Percentiles rank a stretch among this genome's conserved stretches.
phyloP scores from a whole-genome alignment of 2,888 invertebrate genomes.

The Phasia obesa region DNA sequence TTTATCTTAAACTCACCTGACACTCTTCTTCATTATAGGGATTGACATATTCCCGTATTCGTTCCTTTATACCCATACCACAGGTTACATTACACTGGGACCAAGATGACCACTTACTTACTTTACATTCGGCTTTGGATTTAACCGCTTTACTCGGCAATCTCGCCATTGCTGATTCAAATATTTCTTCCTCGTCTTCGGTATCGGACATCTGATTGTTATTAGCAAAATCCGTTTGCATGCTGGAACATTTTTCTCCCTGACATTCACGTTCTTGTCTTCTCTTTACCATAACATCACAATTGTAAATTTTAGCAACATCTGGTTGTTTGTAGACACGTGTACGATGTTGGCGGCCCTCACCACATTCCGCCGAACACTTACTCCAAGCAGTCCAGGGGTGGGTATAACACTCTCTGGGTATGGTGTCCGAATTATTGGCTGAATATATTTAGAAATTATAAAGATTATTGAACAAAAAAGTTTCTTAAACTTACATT shows the following conservation, averaged over 20 bases:
- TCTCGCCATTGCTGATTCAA: constrained; percentile 23
- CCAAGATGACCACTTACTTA: constrained; percentile 90
- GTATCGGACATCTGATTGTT: background rate
- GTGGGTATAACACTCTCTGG: constrained; percentile 80
- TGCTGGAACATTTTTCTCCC: constrained; percentile 75
- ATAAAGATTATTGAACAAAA: background rate
- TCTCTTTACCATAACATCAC: constrained; percentile 72
- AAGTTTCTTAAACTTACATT: constrained; percentile 74
- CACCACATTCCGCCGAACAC: constrained; percentile 83
- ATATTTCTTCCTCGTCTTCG: constrained; percentile 10
- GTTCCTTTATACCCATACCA: constrained; percentile 86
- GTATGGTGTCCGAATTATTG: constrained; percentile 79
- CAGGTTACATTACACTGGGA: constrained; percentile 89
- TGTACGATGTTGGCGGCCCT: constrained; percentile 80
- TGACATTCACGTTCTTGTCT: constrained; percentile 81
- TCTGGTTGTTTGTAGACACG: constrained; percentile 80
- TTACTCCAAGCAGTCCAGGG: constrained; percentile 84
- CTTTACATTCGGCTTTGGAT: constrained; percentile 84
- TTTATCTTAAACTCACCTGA: constrained; percentile 78
- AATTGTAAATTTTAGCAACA: constrained; percentile 77
- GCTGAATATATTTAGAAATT: constrained; percentile 71
- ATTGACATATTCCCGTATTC: constrained; percentile 86
- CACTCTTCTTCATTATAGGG: constrained; percentile 85
- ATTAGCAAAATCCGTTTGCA: constrained; percentile 3
- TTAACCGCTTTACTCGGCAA: constrained; percentile 23